Base-by-base conservation (phyloP, 2,888 invertebrate genomes). In the Synergus itoensis region DNA sequence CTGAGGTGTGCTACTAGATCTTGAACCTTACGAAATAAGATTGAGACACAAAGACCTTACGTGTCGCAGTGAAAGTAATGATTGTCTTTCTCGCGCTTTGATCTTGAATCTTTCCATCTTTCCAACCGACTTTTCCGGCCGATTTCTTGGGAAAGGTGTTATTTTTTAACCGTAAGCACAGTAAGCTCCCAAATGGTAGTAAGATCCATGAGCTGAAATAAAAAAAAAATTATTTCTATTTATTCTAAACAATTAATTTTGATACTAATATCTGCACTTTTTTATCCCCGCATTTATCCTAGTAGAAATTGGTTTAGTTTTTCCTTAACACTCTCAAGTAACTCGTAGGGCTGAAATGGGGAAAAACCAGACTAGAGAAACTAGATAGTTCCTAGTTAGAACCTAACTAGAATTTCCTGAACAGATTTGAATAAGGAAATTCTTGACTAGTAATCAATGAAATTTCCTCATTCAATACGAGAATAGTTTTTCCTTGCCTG, bases 111-210 rank as follows among this genome's bases (percentile, higher is more conserved):
- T 48, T 73, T 73, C 69, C 36, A 73, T 21, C 67, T 45, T 69
- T 48, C 69, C 48, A 53, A 73, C 21, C 48, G 69, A 73, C 69
- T 36, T 73, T 73, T 73, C 69, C 48, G 69, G 48, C 36, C 69
- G 69, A 73, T 73, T 73, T 73, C 16, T 36, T 48, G 7, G 11
- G 45, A 48, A 21, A 48, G 21, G 16, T 9, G 4, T 28, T 36
- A 28, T 48, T 48, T 45, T 77, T 84, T 86, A 89, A 53, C 86
- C 87, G 43, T 90, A 90, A 14, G 87, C 82, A 77, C 91, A 91
- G 60, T 86, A 83, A 4, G 86, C 85, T 11, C 91, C 91, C 45
- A 90, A 84, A 67, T 90, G 88, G 78, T 89, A 88, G 82, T 88
- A 89, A 76, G 83, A 85, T 76, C 84, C 86, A 43, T 82, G 85